Evolutionary conservation across 2,797 vertebrate genomes (phyloP), one percentile per base, ranked within the genome.

Genomic region (Hoplostethus atlanticus): DNA sequence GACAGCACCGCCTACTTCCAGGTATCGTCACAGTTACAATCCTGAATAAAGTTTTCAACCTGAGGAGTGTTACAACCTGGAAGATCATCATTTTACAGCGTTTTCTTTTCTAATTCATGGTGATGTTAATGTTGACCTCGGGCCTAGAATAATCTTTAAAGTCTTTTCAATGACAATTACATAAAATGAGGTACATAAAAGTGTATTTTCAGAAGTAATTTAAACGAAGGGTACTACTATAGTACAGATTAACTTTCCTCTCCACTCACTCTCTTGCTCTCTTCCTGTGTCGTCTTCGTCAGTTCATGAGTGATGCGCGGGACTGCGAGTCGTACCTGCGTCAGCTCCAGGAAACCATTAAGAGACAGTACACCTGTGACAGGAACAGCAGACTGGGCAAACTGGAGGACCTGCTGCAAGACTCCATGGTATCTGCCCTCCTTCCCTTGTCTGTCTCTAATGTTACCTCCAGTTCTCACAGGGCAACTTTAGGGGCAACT

Each of bases 401-500:
- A 72, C 94, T 99, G 83, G 98, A 99, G 75, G 98, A 99, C 86
- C 95, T 99, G 77, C 95, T 99, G 65, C 98, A 99, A 91, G 98
- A 99, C 92, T 99, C 98, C 34, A 99, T 99, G 98, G 98, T 99
- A 91, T 8, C 40, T 5, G 3, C 2, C 2, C 12, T 5, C 3
- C n/a, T 40, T 31, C 5, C 5, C 16, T 34, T 11, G 17, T 31
- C 17, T 11, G 3, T 34, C 17, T 34, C 60, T 50, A 6, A 8
- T 12, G 4, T 17, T 16, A 16, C 13, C 7, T 54, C 52, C 52
- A 5, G 15, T 17, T 54, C 21, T 54, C 52, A n/a, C 52, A 15
- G 12, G 12, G 42, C 42, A 44, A 44, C 9, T 44, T 13, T 13
- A 10, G 9, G 42, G 42, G 42, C 42, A 44, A 44, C 42, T 44